phyloP scores from a whole-genome alignment of 2,113 vertebrate species.

The Entelurus aequoreus region DNA sequence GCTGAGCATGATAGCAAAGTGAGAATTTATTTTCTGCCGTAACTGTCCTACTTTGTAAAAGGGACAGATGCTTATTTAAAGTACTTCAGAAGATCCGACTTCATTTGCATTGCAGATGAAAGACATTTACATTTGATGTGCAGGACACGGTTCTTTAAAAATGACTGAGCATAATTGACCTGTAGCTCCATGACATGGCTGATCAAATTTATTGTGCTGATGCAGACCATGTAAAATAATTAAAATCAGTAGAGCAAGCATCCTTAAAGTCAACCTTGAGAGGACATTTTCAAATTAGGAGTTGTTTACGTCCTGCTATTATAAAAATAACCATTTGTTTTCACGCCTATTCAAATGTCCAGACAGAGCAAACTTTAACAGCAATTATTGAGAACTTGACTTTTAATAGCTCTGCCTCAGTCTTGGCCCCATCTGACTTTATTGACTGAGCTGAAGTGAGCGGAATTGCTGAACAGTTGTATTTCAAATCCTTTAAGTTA shows the following conservation, averaged over 20 bases:
- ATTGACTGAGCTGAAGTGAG: conserved; percentile 38
- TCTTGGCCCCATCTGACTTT: conserved; percentile 31
- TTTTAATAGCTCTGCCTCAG: conserved; percentile 10
- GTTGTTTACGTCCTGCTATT: not conserved
- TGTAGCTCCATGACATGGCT: not conserved
- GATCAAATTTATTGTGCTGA: not conserved
- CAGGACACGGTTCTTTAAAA: no score
- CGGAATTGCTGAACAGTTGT: conserved; percentile 39
- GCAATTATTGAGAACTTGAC: conserved; percentile 13
- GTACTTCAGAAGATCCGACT: no score
- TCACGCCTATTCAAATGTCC: not conserved
- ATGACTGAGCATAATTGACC: not conserved
- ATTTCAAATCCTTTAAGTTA: conserved; percentile 12
- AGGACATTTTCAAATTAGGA: not conserved
- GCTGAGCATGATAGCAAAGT: no score
- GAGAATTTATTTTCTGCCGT: no score
- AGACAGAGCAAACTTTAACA: conserved; percentile 18
- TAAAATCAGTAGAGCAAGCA: not conserved
- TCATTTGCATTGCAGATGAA: no score
- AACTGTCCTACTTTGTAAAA: no score
- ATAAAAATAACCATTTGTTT: not conserved
- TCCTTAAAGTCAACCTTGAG: not conserved
- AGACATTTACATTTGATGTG: no score
- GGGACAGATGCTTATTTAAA: no score
- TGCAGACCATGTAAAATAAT: not conserved